phyloP scores from a whole-genome alignment of 2,888 invertebrate species.

The Lasioglossum oenotherae region DNA sequence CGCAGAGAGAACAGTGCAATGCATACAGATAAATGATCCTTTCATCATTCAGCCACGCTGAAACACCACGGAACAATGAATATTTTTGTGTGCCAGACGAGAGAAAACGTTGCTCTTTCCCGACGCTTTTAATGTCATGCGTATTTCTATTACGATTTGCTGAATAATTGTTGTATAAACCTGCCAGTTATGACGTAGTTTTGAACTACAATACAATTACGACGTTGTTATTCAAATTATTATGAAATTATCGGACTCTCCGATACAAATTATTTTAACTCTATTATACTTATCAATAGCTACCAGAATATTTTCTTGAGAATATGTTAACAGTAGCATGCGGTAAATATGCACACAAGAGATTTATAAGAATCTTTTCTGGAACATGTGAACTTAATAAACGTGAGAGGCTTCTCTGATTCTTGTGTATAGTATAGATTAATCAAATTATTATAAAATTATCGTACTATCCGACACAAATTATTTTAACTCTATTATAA shows the following conservation, averaged over 20 bases:
- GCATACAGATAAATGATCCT: constrained; percentile 52
- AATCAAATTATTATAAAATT: too few relatives aligned
- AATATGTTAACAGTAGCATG: too few relatives aligned
- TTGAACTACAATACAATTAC: neutral
- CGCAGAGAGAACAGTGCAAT: constrained; percentile 47
- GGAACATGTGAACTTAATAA: too few relatives aligned
- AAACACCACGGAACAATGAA: neutral
- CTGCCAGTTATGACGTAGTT: neutral
- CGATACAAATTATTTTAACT: neutral
- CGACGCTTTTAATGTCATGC: neutral
- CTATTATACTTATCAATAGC: neutral
- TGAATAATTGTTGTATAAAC: neutral
- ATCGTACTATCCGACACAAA: too few relatives aligned
- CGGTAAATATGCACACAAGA: too few relatives aligned
- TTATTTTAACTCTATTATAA: too few relatives aligned
- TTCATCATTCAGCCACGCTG: constrained; percentile 11
- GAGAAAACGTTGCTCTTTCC: neutral
- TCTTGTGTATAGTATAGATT: too few relatives aligned
- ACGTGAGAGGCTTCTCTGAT: too few relatives aligned
- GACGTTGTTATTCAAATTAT: neutral
- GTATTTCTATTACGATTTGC: neutral
- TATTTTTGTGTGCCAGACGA: constrained; percentile 2
- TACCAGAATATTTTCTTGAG: too few relatives aligned
- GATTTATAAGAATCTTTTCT: too few relatives aligned
- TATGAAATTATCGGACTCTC: neutral